A percentile compares a stretch with the other conserved stretches of the same genome.
These are phyloP conservation scores for Rhinoptilus africanus DNA, from an alignment of 2,113 vertebrate species.

Conservation along the genomic window DNA sequence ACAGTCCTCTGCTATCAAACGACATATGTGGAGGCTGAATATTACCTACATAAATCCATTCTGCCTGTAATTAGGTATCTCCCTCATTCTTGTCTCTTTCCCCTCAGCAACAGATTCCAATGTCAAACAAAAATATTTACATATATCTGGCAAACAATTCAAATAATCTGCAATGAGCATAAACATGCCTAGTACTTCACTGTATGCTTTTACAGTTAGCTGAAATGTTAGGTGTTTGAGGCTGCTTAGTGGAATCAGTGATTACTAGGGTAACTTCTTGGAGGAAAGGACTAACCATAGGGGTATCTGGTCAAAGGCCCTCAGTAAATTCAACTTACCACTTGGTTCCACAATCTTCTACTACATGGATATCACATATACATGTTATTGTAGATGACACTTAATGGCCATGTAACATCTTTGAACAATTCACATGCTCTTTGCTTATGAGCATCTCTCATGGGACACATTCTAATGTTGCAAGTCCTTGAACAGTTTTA, in stretches of 20 bases:
- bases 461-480: rapidly evolving
- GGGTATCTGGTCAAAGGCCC: background rate
- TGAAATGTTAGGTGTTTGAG: background rate
- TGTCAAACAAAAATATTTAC: background rate
- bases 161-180: background rate
- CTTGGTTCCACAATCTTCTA: background rate
- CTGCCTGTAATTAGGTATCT: background rate
- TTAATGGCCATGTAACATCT: background rate
- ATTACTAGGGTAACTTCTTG: background rate
- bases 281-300: background rate
- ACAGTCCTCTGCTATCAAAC: background rate
- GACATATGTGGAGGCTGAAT: background rate
- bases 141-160: background rate
- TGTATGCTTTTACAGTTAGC: background rate
- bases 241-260: background rate
- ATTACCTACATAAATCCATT: background rate
- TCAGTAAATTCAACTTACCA: background rate
- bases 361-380: background rate
- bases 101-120: background rate
- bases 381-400: background rate
- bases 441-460: background rate
- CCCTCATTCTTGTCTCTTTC: background rate
- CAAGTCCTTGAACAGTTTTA: background rate
- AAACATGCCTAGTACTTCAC: background rate
- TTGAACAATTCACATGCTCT: background rate